Percentiles rank a stretch among this genome's conserved stretches.
Evolutionary conservation across 2,113 vertebrate species (phyloP).

Genomic region (Haemorhous mexicanus): DNA sequence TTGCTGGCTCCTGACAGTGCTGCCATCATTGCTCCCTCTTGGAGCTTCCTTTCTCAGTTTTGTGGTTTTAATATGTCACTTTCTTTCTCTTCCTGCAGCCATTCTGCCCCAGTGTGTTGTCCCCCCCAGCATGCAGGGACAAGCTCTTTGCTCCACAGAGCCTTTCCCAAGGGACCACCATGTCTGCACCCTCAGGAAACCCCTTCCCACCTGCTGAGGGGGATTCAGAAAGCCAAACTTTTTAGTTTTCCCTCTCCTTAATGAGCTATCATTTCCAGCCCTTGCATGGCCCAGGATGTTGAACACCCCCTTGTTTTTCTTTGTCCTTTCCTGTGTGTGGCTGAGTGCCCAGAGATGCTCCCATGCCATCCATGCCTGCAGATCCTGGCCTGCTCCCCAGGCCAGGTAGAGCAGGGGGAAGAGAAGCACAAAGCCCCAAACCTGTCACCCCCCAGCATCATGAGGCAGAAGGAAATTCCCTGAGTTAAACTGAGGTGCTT

Average conservation of each 20-base stretch:
- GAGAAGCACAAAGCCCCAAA: background rate
- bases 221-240: background rate
- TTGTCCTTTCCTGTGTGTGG: background rate
- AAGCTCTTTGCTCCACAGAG: background rate
- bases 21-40: background rate
- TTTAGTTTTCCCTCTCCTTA: background rate
- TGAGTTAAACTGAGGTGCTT: background rate
- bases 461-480: background rate
- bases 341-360: background rate
- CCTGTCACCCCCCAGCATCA: background rate
- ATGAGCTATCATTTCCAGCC: background rate
- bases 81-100: background rate
- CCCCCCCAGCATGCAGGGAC: fast-evolving
- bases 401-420: background rate
- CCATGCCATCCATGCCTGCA: fast-evolving
- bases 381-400: background rate
- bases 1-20: fast-evolving
- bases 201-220: background rate
- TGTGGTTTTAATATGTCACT: too few relatives aligned
- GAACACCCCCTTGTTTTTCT: background rate
- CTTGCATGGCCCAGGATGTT: background rate
- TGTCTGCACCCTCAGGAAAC: background rate
- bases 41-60: background rate
- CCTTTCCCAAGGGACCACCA: background rate
- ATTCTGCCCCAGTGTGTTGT: fast-evolving